Evolutionary conservation across 2,797 vertebrate genomes (phyloP).

Genomic region (Gambusia yucatana): DNA sequence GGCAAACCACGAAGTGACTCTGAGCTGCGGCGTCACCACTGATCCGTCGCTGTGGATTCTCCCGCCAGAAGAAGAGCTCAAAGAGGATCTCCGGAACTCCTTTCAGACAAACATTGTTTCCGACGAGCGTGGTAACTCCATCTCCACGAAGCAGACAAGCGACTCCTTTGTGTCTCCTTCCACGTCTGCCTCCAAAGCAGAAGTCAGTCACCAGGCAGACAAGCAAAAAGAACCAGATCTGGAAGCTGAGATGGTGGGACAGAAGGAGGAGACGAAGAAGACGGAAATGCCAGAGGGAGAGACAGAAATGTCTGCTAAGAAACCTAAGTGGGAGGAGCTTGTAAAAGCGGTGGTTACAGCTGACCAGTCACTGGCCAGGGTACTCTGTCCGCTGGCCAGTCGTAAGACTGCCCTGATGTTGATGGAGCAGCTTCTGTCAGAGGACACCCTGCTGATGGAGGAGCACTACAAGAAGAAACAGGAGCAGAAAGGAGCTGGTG

Average conservation of each 20-base stretch:
- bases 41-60: constrained; percentile 73
- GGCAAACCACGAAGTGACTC: constrained; percentile 65
- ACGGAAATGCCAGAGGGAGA: constrained; percentile 53
- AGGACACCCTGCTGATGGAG: constrained; percentile 85
- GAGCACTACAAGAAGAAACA: constrained; percentile 85
- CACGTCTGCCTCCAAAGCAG: constrained; percentile 29
- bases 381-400: constrained; percentile 83
- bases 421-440: constrained; percentile 91
- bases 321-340: constrained; percentile 80
- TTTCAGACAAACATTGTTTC: constrained; percentile 32
- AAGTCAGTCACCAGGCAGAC: constrained; percentile 44
- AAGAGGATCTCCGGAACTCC: constrained; percentile 30
- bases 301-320: constrained; percentile 37
- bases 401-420: constrained; percentile 89
- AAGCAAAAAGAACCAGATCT: constrained; percentile 23
- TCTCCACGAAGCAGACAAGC: constrained; percentile 17
- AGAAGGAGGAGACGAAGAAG: constrained; percentile 19
- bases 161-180: constrained; percentile 29
- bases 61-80: constrained; percentile 51
- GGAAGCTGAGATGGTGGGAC: constrained; percentile 34
- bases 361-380: constrained; percentile 84
- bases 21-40: constrained; percentile 77
- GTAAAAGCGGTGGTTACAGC: constrained; percentile 82
- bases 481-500: constrained; percentile 61
- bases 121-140: constrained; percentile 28